Evolutionary conservation across 2,113 vertebrate species (phyloP), one percentile per base, ranked within the genome.

Genomic region (Cynoglossus semilaevis): DNA sequence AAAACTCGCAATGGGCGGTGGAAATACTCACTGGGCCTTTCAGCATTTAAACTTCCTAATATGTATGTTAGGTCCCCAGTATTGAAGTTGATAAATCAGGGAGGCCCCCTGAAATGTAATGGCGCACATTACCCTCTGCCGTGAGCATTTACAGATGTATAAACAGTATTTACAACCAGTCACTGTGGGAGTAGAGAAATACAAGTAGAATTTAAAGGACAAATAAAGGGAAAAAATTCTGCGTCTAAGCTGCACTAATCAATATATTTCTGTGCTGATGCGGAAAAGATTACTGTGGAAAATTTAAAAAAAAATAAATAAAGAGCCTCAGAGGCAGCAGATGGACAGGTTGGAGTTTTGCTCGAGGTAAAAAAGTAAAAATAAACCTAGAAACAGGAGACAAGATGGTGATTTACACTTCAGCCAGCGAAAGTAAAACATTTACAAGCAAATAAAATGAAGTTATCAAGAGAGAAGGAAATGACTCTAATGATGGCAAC

Each of bases 21-120:
- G 60, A 63, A 72, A 58, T 13, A 44, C 48, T 57, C 58, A 41
- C 52, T 55, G 57, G 22, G 46, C 66, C 82, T 76, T 60, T 48
- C 19, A 43, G n/a, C 38, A 55, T 51, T 58, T 29, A 42, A 60
- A 16, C n/a, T 19, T 61, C 9, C 29, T 47, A 22, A 7, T 43
- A 44, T 38, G 36, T 59, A 80, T 51, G 3, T 49, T 59, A 42
- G 72, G 62, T 58, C 54, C 37, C 35, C 70, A 51, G 49, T 58
- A 52, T 56, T 35, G 46, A 15, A 41, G 18, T 40, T 55, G 58
- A 53, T 18, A 14, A 51, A 55, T 46, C 45, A 35, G 13, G 46
- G 51, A 58, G 54, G 13, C 8, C 46, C 22, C 16, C 2, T 12
- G 9, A 40, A 46, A 51, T 66, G 2, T 15, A 50, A 50, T 16